Base-by-base conservation (phyloP, 92 coral and sea anemone species). In the Heteractis magnifica region DNA sequence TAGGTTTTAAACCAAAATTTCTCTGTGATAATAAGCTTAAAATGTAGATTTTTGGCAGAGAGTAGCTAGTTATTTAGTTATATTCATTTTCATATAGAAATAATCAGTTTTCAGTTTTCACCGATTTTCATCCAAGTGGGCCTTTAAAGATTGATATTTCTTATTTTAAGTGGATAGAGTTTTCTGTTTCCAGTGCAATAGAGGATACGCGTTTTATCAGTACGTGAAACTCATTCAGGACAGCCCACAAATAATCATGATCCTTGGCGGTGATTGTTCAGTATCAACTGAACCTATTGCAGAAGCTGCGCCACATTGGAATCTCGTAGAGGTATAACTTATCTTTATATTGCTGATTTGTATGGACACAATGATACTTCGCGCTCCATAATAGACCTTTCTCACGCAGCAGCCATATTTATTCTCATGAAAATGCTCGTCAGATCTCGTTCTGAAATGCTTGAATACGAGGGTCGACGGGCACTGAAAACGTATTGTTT, bases 221-320 rank as follows among this genome's bases (percentile, higher is more conserved):
- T 74, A 72, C 49, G 62, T 82, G 51, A 26, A 82, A 9, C 86
- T 82, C 6, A 8, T 82, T 26, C 86, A 82, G 55, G 86, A 82
- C 65, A 51, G 26, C 48, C 86, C 71, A 23, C 78, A 73, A 72
- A 71, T 72, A 1, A 55, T 85, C 34, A 79, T 79, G 88, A 18
- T 85, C 7, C 79, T 85, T 10, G 88, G 84, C 16, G 88, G 88
- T 56, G 88, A 59, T 9, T 85, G 88, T 20, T 85, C 88, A 65
- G 34, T 6, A 10, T 50, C 88, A 4, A 78, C 88, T 23, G 79
- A 85, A 53, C 5, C 76, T 10, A 34, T 79, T 52, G 88, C 83
- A 26, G 88, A 85, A 4, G 72, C 84, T 11, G 44, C 88, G 20
- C 84, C 75, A 59, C 19, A 85, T 84, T 85, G 88, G 88, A 85